Conservation (phyloP, 2,797 vertebrate species). For the Triplophysa bombifrons region DNA sequence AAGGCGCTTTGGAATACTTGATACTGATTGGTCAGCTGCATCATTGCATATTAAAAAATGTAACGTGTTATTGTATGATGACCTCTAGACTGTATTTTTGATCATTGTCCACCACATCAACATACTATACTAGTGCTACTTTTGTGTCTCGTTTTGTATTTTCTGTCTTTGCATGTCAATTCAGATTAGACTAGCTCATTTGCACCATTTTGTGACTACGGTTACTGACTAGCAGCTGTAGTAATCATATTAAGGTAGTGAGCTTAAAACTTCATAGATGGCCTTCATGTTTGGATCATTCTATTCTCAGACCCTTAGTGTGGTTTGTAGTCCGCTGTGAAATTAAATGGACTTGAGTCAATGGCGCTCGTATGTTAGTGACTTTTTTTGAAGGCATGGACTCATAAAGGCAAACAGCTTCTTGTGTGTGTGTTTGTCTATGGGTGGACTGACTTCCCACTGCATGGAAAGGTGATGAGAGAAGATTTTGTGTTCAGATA, state of each 20-base stretch:
- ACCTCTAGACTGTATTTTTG: too few relatives aligned
- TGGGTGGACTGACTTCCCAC: not conserved
- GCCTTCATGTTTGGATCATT: not conserved
- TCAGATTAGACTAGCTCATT: too few relatives aligned
- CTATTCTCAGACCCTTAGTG: not conserved
- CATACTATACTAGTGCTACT: too few relatives aligned
- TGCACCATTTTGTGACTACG: too few relatives aligned
- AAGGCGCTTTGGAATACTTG: not conserved
- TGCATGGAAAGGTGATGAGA: not conserved
- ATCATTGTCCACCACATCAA: too few relatives aligned
- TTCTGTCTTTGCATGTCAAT: too few relatives aligned
- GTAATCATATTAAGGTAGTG: too few relatives aligned
- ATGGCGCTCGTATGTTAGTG: not conserved
- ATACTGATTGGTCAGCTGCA: not conserved
- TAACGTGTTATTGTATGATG: too few relatives aligned
- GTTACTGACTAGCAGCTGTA: too few relatives aligned
- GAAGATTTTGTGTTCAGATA: not conserved
- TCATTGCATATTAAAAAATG: not conserved
- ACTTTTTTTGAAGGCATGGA: not conserved
- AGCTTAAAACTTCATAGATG: too few relatives aligned
- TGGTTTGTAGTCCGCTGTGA: conserved; percentile 6
- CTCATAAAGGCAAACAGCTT: not conserved
- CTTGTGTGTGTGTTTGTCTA: not conserved
- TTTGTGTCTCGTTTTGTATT: too few relatives aligned
- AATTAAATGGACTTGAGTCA: conserved; percentile 15